Evolutionary conservation across 2,888 invertebrate genomes (phyloP).

Genomic region (Scelioninae gen. 2): DNA sequence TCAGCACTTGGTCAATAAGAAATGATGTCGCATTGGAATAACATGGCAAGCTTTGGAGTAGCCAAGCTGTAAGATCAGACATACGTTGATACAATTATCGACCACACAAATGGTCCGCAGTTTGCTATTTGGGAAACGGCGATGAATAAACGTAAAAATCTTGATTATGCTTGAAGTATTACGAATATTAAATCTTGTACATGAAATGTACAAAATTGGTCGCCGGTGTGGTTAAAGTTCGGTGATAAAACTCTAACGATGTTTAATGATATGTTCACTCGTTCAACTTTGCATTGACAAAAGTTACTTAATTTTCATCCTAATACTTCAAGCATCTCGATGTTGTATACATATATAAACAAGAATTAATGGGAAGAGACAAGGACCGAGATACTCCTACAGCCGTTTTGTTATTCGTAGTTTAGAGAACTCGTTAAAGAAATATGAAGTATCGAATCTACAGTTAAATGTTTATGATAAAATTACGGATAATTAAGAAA

Average conservation of each 20-base stretch:
- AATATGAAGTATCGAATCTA: slow-evolving; percentile 67
- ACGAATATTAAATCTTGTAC: slow-evolving; percentile 21
- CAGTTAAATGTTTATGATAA: slow-evolving; percentile 74
- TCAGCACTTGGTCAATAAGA: slow-evolving; percentile 18
- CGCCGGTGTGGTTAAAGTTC: slow-evolving; percentile 28
- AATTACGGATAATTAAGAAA: slow-evolving; percentile 75
- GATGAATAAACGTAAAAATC: slow-evolving; percentile 14
- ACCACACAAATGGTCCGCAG: not conserved
- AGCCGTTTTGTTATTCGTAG: slow-evolving; percentile 61
- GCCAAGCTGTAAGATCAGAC: not conserved
- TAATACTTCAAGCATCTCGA: slow-evolving; percentile 26
- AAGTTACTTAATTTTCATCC: slow-evolving; percentile 7
- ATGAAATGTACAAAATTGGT: slow-evolving; percentile 27
- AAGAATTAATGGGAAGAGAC: slow-evolving; percentile 8
- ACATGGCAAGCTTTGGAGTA: not conserved
- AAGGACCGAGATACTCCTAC: slow-evolving; percentile 57
- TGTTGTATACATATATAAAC: slow-evolving; percentile 17
- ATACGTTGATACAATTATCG: slow-evolving; percentile 16
- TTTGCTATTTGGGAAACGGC: slow-evolving; percentile 16
- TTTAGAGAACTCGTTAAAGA: slow-evolving; percentile 57
- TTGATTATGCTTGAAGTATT: slow-evolving; percentile 36
- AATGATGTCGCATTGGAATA: not conserved
- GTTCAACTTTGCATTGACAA: too few species aligned
- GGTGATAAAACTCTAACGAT: slow-evolving; percentile 28
- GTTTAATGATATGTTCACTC: too few species aligned